These are phyloP conservation scores for Platorchestia sp. DNA, from an alignment of 1,140 invertebrate species.

Conservation along the genomic window DNA sequence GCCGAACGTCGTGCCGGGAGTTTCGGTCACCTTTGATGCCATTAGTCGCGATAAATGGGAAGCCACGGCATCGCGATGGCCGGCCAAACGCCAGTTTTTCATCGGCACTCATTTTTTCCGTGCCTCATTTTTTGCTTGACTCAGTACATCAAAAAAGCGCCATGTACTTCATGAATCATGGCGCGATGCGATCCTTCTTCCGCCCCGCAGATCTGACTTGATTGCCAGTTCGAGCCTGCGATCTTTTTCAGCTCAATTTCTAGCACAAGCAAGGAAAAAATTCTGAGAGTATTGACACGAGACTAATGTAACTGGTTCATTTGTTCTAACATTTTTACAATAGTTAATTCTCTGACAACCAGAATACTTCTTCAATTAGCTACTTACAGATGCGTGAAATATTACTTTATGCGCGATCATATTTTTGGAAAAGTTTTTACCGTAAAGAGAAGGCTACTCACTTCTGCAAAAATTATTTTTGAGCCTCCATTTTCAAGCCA, in stretches of 20 bases:
- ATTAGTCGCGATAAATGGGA: slow-evolving; percentile 30
- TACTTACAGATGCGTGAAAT: too few species aligned
- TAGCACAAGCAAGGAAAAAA: neutral
- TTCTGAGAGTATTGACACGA: neutral
- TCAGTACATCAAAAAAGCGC: neutral
- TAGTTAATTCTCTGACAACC: too few species aligned
- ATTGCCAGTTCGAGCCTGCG: neutral
- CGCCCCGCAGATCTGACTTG: neutral
- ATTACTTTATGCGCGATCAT: too few species aligned
- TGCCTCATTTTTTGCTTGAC: neutral
- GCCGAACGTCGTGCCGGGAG: neutral
- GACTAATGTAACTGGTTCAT: neutral
- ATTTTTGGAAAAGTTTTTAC: too few species aligned
- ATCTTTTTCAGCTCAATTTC: neutral
- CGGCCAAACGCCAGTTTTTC: slow-evolving; percentile 17
- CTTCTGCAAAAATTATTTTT: too few species aligned
- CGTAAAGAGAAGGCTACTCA: too few species aligned
- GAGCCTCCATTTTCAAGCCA: too few species aligned
- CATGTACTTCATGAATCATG: slow-evolving; percentile 5
- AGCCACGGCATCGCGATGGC: neutral
- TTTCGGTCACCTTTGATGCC: neutral
- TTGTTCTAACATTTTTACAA: neutral
- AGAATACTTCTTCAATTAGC: too few species aligned
- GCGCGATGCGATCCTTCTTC: slow-evolving; percentile 1
- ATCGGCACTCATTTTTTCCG: neutral